Base-by-base conservation (phyloP, 2,113 vertebrate species). In the Entomyzon cyanotis region DNA sequence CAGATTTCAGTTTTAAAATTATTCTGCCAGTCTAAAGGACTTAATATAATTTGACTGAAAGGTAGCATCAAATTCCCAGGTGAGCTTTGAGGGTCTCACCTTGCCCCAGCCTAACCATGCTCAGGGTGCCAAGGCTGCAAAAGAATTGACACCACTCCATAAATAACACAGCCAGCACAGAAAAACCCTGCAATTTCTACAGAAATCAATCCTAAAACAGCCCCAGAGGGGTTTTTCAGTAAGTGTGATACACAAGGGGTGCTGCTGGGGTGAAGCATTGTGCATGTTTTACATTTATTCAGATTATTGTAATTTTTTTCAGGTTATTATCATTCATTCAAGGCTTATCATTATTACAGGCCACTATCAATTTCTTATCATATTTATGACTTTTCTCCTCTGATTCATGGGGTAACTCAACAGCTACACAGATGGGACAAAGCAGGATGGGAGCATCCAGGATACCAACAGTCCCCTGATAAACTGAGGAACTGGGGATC, bases 401-500 rank as follows among this genome's bases (percentile, higher is more conserved):
- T 73, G 62, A 33, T 74, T 65, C 9, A 62, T 0, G 24, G n/a
- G 39, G 44, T 50, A 41, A 47, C 39, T 41, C 33, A 35, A 9
- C 25, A 81, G 46, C 60, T 35, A 22, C 60, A n/a, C 16, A 55
- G 31, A 17, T 7, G 39, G 9, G 86, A 23, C 30, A 41, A 18
- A 35, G 63, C 1, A 47, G 35, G 46, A 46, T 15, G 47, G 79
- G 42, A 92, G 22, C 24, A 41, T 1, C 5, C 62, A 59, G 19
- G 15, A 13, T 1, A 28, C 0, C 1, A 74, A n/a, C 13, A 35
- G 15, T 2, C 10, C 14, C n/a, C 47, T 33, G 14, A 68, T 4
- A 35, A 81, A 64, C 9, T 37, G 37, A 44, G 3, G 13, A 25
- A 42, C 7, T 25, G 39, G 42, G 41, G 18, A 23, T 7, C 2